Conservation (phyloP, 2,113 vertebrate genomes). For the Mobula birostris region DNA sequence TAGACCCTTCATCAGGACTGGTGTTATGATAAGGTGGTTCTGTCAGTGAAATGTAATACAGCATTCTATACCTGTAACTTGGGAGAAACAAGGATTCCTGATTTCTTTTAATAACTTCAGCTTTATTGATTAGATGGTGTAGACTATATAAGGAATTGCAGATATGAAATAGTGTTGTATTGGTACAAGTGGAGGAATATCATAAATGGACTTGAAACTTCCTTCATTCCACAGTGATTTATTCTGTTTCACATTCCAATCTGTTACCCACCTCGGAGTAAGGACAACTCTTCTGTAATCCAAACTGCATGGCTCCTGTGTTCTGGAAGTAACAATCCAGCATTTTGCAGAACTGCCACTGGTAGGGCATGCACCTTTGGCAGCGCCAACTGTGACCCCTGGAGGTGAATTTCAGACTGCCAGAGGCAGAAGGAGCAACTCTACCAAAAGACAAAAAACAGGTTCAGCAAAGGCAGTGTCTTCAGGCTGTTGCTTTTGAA, state of each 20-base stretch:
- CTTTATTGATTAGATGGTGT: neutral
- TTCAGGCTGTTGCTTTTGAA: neutral
- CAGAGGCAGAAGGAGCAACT: neutral
- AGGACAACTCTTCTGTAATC: neutral
- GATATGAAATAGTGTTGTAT: neutral
- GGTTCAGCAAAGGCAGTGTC: neutral
- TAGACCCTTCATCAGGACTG: too few relatives aligned
- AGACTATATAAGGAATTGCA: neutral
- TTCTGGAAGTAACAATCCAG: neutral
- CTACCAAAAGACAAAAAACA: neutral
- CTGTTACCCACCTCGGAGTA: neutral
- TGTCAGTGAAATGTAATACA: neutral
- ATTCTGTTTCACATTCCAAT: neutral
- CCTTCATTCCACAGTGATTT: neutral
- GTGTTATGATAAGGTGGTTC: neutral
- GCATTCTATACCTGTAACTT: neutral
- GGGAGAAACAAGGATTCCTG: neutral
- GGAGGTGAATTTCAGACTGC: neutral
- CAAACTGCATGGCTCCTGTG: neutral
- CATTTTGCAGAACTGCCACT: neutral
- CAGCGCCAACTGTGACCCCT: neutral
- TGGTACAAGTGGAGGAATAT: neutral
- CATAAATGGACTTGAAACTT: neutral
- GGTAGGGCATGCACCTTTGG: neutral
- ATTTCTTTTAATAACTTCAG: neutral